These are phyloP conservation scores for Smittia aterrima DNA, from an alignment of 2,888 invertebrate species.

Conservation along the genomic window DNA sequence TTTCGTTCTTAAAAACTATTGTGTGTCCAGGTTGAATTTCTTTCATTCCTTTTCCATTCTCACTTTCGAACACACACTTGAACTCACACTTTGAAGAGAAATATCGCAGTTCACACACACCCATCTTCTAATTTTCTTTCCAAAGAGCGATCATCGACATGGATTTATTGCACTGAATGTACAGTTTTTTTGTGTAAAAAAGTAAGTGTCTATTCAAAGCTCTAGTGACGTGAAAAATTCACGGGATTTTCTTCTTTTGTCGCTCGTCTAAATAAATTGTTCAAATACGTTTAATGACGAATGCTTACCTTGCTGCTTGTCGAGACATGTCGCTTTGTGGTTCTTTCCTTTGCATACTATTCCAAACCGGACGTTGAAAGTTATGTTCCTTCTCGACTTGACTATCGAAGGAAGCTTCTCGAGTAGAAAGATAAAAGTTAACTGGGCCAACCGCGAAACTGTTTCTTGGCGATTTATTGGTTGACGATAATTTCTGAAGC, in stretches of 20 bases:
- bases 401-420: neutral
- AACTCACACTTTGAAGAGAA: too few species aligned
- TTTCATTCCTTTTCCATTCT: neutral
- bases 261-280: too few species aligned
- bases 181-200: too few species aligned
- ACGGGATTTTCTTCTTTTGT: too few species aligned
- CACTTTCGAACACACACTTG: neutral
- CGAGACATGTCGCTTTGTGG: conserved; percentile 37
- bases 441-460: neutral
- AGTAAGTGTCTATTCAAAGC: too few species aligned
- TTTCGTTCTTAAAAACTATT: neutral
- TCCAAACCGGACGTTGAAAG: neutral
- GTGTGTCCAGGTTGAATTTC: neutral
- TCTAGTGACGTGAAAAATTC: too few species aligned
- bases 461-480: neutral
- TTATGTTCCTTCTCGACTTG: neutral
- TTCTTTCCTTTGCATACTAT: conserved; percentile 25
- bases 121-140: too few species aligned
- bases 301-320: conserved; percentile 37
- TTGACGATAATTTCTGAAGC: neutral
- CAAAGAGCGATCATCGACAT: neutral
- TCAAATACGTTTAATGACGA: too few species aligned
- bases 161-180: neutral
- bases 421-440: neutral
- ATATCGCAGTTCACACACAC: too few species aligned